A percentile compares a stretch with the other conserved stretches of the same genome.
These are phyloP conservation scores for Hedychridium roseum DNA, from an alignment of 2,888 invertebrate species.

Conservation along the genomic window DNA sequence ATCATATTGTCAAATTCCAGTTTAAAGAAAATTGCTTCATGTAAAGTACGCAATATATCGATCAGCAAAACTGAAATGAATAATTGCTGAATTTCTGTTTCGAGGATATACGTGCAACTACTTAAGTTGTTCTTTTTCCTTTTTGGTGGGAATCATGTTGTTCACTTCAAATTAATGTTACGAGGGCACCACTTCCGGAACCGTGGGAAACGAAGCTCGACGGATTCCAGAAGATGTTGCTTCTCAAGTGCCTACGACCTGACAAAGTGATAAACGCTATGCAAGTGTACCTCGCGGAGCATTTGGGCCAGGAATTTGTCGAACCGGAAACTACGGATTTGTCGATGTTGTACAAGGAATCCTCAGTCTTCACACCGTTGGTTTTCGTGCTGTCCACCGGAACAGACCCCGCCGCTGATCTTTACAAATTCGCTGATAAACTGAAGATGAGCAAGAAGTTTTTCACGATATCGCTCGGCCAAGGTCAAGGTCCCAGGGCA, in stretches of 20 bases:
- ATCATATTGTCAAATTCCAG: no score
- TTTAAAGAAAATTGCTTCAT: no score
- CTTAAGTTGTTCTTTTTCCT: no score
- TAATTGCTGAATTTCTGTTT: no score
- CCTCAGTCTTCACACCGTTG: constrained; percentile 79
- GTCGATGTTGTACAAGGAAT: constrained; percentile 81
- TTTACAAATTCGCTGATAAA: constrained; percentile 85
- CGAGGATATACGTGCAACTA: no score
- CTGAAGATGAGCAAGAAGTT: constrained; percentile 79
- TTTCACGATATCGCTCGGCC: constrained; percentile 85
- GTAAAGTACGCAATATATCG: no score
- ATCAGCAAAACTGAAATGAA: no score
- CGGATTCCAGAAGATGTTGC: constrained; percentile 78
- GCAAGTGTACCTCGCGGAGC: constrained; percentile 75
- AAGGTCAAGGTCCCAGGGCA: constrained; percentile 88
- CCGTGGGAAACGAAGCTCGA: constrained; percentile 72
- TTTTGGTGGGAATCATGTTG: no score
- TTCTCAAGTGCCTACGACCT: constrained; percentile 81
- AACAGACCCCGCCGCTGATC: constrained; percentile 85
- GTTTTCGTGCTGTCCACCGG: constrained; percentile 91
- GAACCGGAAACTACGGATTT: constrained; percentile 88
- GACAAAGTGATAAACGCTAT: constrained; percentile 86
- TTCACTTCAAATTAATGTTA: background rate
- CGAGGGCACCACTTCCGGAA: constrained; percentile 72
- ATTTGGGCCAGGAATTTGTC: constrained; percentile 81